Evolutionary conservation across 2,797 vertebrate species (phyloP), one percentile per base, ranked within the genome.

Genomic region (Tamandua tetradactyla): DNA sequence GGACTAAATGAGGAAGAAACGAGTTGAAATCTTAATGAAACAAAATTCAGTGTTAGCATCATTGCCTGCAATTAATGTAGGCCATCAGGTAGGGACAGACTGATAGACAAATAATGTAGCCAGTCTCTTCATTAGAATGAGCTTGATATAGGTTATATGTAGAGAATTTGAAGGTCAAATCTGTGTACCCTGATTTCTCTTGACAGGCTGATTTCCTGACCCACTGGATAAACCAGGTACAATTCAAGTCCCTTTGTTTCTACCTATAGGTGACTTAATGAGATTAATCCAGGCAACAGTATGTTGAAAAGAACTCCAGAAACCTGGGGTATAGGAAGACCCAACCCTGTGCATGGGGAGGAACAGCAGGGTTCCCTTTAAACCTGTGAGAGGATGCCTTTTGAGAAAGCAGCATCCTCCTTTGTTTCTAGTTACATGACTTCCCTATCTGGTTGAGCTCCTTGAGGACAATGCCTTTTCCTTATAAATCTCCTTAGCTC

Each of bases 21-120:
- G 92, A 96, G 97, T 18, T 94, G 18, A 55, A 91, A 88, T 95
- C 66, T 91, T 96, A 83, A 89, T 84, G 52, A 75, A 95, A 95
- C 57, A 93, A 94, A 96, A 85, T 89, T 86, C 87, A 15, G 68
- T 12, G 0, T 71, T 52, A 35, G 49, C 5, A 75, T 88, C 86
- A 57, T 93, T 96, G 82, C 88, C 37, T 0, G 49, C 87, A 91
- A 71, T 30, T 79, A n/a, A 71, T 72, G 75, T 52, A 75, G 22
- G 30, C 92, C 85, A 86, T 72, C 2, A 83, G 55, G 4, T 49
- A 30, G 42, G 32, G 30, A 22, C 18, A 3, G 30, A 83, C n/a
- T 7, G 69, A 84, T 0, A 6, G 74, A 88, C 20, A 61, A 90
- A 94, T 83, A 66, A 71, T 35, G 47, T 23, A 84, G 68, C 71